Base-by-base conservation (phyloP, 2,888 invertebrate species). In the Leptothorax acervorum region DNA sequence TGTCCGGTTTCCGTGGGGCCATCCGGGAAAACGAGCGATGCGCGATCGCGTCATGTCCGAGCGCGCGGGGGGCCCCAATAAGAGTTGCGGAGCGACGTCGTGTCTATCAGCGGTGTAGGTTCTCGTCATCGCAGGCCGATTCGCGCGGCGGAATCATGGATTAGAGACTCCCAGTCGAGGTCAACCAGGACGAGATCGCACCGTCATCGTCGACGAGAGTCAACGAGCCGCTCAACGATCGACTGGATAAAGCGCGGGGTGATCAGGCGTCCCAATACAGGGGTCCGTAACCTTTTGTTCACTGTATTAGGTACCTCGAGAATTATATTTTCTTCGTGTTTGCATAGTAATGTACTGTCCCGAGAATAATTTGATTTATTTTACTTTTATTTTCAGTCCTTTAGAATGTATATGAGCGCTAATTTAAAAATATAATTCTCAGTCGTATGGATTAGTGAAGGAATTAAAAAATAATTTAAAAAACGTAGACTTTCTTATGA, bases 1-100 rank as follows among this genome's bases (percentile, higher is more conserved):
- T 70, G 91, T 91, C 92, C 91, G 91, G 92, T 91, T 93, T 93
- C 93, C 93, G 91, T 90, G 90, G 92, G 92, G 92, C 92, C 94
- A 94, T 94, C 94, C 94, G 94, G 94, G 94, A 94, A 94, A 94
- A 94, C 92, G 83, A 51, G 76, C 65, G 55, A 94, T 92, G 83
- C 45, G 76, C 68, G 55, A n/a, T 74, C 88, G 88, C 85, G 87
- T 74, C 53, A 11, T n/a, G 71, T 45, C 53, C 31, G 42, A 28
- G 45, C 23, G 9, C 39, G 45, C 23, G 9, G 60, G 18, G 23
- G 51, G 48, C 48, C 48, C 63, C 39, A 15, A 39, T 28, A 39
- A 39, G 53, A 65, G 60, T 3, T 12, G 48, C 23, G 23, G 53
- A 66, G 12, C 35, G 23, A 23, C 23, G 12, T 31, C 51, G 74